Evolutionary conservation across 1,140 invertebrate species (phyloP).

Genomic region (Samia ricini): DNA sequence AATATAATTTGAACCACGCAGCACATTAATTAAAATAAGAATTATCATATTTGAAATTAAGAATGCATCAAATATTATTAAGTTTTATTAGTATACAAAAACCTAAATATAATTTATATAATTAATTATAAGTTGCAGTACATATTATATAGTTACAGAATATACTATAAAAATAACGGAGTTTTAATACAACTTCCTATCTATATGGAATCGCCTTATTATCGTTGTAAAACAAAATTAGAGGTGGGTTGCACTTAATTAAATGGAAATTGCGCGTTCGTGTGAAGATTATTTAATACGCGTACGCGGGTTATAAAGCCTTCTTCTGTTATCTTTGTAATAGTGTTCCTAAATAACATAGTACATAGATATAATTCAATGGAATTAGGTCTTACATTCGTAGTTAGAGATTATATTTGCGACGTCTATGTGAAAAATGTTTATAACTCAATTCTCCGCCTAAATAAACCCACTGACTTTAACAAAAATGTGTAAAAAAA

Average conservation of each 20-base stretch:
- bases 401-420: neutral
- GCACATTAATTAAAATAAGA: too few species aligned
- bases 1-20: too few species aligned
- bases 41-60: too few species aligned
- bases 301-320: neutral
- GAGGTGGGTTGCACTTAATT: slow-evolving; percentile 40
- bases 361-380: neutral
- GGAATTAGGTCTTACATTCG: neutral
- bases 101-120: too few species aligned
- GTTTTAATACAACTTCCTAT: neutral
- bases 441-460: too few species aligned
- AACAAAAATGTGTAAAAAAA: too few species aligned
- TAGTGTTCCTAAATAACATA: neutral
- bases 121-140: too few species aligned
- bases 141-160: too few species aligned
- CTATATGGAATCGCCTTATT: neutral
- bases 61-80: too few species aligned
- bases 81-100: too few species aligned
- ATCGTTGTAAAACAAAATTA: slow-evolving; percentile 30
- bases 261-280: slow-evolving; percentile 33
- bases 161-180: neutral
- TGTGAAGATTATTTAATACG: slow-evolving; percentile 19
- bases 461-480: too few species aligned
- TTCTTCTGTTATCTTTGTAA: neutral
- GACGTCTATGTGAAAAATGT: neutral